Percentiles rank a stretch among this genome's conserved stretches.
phyloP scores from a whole-genome alignment of 2,113 vertebrate genomes.

The Heteronetta atricapilla region DNA sequence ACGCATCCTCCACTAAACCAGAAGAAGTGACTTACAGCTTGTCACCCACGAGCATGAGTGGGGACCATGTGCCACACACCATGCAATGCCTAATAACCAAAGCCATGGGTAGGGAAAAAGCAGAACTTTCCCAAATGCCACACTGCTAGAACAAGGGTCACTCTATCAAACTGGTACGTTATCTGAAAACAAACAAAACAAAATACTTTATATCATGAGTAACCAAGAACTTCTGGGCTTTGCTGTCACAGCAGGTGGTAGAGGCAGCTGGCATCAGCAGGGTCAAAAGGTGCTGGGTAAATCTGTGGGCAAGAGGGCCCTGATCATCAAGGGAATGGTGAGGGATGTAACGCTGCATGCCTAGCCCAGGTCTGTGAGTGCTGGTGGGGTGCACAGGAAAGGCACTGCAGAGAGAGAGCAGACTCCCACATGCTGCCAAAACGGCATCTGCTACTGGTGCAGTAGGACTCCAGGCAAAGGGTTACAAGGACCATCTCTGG shows the following conservation, averaged over 20 bases:
- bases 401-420: too few species aligned
- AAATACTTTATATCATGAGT: background rate
- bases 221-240: background rate
- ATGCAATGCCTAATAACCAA: background rate
- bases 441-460: background rate
- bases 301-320: fast-evolving
- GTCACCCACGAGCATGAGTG: background rate
- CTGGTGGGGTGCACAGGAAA: background rate
- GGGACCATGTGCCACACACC: background rate
- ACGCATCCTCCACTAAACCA: background rate
- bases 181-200: background rate
- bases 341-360: background rate
- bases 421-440: background rate
- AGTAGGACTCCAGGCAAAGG: background rate
- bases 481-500: background rate
- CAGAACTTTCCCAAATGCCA: background rate
- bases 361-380: background rate
- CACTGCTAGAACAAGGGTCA: background rate
- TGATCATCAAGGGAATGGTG: background rate
- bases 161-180: background rate
- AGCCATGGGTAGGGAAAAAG: background rate
- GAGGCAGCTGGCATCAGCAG: background rate
- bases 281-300: background rate
- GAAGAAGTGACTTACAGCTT: background rate
- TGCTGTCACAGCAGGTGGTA: background rate